Base-by-base conservation (phyloP, 2,888 invertebrate species). In the Lithophane leautieri region DNA sequence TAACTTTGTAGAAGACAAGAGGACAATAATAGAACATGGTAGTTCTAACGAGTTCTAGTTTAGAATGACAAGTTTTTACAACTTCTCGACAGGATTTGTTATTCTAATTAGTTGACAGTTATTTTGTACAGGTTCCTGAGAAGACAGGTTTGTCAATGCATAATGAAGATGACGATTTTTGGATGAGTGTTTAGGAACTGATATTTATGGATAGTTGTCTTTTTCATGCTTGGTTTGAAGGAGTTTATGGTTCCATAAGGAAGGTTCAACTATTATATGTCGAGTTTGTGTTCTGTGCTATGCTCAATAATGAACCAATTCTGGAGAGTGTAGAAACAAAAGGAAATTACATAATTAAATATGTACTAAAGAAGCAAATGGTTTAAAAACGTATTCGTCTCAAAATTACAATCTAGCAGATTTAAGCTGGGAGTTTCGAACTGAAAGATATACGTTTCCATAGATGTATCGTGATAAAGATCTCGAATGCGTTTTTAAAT, bases 61-160 rank as follows among this genome's bases (percentile, higher is more conserved):
- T 28, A 61, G 40, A 63, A 81, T 83, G 81, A 82, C 82, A 81
- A 66, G 80, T 88, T 87, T 84, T 84, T 75, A 72, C 40, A 74
- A 82, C 52, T 78, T 79, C 67, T 61, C 74, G 72, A 83, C 74
- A 79, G 80, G 78, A 78, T 89, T 90, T 90, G 88, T 90, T 90
- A 88, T 81, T 86, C 56, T 89, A 90, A 91, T 90, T 82, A 86
- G 86, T 70, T 76, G 40, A 70, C 76, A 73, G 73, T 66, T 70
- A 76, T 69, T 69, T 76, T 77, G n/a, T 28, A 67, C 62, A 68
- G 56, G 56, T 52, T 61, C 11, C 19, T 73, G 34, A 61, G 16
- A 76, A 44, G 4, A 34, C 44, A 65, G 12, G 14, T 44, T 63
- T 68, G 14, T 16, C 16, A 65, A 68, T 44, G 22, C 19, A 56